phyloP scores from a whole-genome alignment of 30 jellyfish, hydroid and myxozoan species.

The Pelagia noctiluca region DNA sequence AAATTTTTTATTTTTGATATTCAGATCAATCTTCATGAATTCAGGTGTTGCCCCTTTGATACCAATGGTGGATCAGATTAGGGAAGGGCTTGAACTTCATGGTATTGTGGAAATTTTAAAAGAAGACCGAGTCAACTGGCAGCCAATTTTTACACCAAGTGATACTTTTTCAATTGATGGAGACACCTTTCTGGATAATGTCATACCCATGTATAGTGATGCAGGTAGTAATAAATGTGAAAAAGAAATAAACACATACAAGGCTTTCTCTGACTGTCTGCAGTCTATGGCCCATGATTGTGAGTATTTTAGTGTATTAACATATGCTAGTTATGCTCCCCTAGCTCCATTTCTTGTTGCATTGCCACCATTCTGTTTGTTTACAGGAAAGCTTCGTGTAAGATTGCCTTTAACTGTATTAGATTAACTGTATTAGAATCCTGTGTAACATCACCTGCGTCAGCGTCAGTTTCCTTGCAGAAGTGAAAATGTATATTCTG shows the following conservation, averaged over 20 bases:
- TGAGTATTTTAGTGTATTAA: not conserved
- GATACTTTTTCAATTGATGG: no score
- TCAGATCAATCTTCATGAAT: constrained; percentile 11
- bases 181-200: not conserved
- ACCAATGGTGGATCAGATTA: constrained; percentile 13
- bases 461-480: no score
- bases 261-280: constrained; percentile 13
- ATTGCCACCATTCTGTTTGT: no score
- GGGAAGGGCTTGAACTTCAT: constrained; percentile 14
- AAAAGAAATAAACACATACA: constrained; percentile 7
- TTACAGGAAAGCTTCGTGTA: no score
- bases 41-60: constrained; percentile 5
- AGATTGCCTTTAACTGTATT: not conserved
- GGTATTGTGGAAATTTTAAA: not conserved
- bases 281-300: constrained; percentile 16
- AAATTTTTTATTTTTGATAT: not conserved
- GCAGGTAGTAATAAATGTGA: not conserved
- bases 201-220: not conserved
- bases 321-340: no score
- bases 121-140: no score
- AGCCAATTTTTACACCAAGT: no score
- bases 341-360: no score
- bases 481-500: no score
- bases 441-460: constrained; percentile 8
- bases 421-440: constrained; percentile 1